Conservation (phyloP, 2,888 invertebrate species). For the Hermaeophaga mercurialis region DNA sequence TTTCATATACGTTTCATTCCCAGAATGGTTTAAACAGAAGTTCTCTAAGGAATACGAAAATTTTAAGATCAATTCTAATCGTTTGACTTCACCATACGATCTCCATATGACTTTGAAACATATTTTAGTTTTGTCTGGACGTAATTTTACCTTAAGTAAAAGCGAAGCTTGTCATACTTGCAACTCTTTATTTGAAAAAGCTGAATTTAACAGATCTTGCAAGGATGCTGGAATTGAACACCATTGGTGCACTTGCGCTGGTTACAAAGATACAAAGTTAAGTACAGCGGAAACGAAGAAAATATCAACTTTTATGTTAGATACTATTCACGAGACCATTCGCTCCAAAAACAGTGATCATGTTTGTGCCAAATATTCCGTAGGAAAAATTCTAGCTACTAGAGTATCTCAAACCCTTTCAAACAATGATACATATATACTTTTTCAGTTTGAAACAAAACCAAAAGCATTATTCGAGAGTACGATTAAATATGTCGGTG, state of each 20-base stretch:
- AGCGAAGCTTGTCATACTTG: constrained; percentile 68
- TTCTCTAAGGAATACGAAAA: constrained; percentile 63
- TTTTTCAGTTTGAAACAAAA: constrained; percentile 64
- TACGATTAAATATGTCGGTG: constrained; percentile 62
- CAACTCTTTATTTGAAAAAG: constrained; percentile 65
- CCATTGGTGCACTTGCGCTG: constrained; percentile 80
- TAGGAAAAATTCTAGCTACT: constrained; percentile 46
- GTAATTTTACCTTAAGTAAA: constrained; percentile 43
- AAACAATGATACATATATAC: constrained; percentile 63
- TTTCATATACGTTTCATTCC: constrained; percentile 72
- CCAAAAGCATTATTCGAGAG: constrained; percentile 76
- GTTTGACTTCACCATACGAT: constrained; percentile 77
- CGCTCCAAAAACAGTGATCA: constrained; percentile 40
- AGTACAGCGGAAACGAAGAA: constrained; percentile 60
- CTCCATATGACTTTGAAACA: constrained; percentile 73
- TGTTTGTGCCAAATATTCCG: constrained; percentile 52
- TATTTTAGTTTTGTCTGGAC: constrained; percentile 62
- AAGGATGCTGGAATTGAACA: constrained; percentile 68
- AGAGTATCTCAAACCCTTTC: constrained; percentile 45
- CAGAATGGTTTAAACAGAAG: constrained; percentile 64
- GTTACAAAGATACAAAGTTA: constrained; percentile 59
- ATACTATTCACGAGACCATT: constrained; percentile 40
- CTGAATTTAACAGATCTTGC: constrained; percentile 67
- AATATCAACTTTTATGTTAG: constrained; percentile 60
- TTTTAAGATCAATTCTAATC: constrained; percentile 66